These are phyloP conservation scores for Lepidochitona cinerea DNA, from an alignment of 2,888 invertebrate species.

Conservation along the genomic window DNA sequence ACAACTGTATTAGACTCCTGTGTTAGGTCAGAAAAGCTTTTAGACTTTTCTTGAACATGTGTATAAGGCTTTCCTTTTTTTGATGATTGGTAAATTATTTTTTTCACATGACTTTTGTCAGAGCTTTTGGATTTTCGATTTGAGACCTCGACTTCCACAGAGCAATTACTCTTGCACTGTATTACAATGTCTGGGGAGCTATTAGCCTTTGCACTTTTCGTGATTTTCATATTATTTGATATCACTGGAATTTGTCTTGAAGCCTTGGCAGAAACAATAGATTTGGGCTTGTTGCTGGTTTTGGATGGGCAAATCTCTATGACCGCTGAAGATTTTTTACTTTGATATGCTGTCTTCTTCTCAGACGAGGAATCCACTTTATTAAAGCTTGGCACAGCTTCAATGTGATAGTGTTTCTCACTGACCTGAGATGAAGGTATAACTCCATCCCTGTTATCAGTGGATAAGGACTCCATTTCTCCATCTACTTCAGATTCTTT, in stretches of 20 bases:
- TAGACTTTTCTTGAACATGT: neutral
- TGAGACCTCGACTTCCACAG: neutral
- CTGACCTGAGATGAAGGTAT: neutral
- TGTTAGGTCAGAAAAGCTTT: neutral
- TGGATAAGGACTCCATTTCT: neutral
- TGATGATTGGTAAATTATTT: neutral
- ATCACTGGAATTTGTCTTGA: neutral
- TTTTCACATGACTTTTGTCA: neutral
- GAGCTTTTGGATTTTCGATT: neutral
- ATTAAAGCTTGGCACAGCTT: neutral
- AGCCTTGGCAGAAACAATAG: neutral
- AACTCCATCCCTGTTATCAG: neutral
- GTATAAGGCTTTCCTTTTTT: neutral
- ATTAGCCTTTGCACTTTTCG: neutral
- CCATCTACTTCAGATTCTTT: neutral
- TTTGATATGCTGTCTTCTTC: neutral
- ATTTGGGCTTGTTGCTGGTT: neutral
- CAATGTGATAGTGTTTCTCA: neutral
- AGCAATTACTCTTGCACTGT: neutral
- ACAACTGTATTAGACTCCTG: neutral
- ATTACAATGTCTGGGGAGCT: neutral
- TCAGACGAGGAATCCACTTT: neutral
- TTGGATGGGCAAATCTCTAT: neutral
- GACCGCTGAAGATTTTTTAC: neutral
- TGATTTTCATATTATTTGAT: neutral